These are phyloP conservation scores for Serranus cabrilla DNA, from an alignment of 2,797 vertebrate species.

Conservation along the genomic window DNA sequence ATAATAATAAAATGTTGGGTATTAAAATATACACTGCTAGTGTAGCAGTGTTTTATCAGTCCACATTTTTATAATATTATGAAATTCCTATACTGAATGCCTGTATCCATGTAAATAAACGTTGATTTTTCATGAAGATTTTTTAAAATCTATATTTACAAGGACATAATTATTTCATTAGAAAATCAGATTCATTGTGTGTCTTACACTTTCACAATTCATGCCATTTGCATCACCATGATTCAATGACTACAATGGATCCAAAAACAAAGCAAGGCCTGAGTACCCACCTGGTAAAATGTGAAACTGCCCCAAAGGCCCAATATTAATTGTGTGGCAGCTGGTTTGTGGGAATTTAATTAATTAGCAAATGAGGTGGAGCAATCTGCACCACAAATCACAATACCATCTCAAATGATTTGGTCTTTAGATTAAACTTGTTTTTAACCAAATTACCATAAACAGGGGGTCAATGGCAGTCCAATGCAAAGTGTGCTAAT, in stretches of 20 bases:
- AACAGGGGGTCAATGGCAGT: neutral
- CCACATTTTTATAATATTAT: no score
- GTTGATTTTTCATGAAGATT: neutral
- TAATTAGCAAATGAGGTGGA: neutral
- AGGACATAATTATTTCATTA: neutral
- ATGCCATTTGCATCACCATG: neutral
- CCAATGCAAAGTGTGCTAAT: neutral
- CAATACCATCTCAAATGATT: neutral
- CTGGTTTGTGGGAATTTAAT: conserved; percentile 2
- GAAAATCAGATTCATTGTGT: neutral
- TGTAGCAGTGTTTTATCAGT: no score
- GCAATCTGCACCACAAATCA: neutral
- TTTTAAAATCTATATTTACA: neutral
- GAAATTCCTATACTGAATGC: neutral
- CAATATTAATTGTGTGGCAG: neutral
- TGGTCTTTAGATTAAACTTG: neutral
- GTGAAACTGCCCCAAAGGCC: neutral
- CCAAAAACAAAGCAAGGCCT: neutral
- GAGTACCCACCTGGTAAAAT: neutral
- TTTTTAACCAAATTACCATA: neutral
- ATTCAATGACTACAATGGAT: neutral
- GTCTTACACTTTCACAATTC: neutral
- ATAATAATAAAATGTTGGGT: neutral
- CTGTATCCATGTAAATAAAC: neutral
- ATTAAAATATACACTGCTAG: neutral